Evolutionary conservation across 1,140 invertebrate genomes (phyloP).

Genomic region (Zaprionus africanus): DNA sequence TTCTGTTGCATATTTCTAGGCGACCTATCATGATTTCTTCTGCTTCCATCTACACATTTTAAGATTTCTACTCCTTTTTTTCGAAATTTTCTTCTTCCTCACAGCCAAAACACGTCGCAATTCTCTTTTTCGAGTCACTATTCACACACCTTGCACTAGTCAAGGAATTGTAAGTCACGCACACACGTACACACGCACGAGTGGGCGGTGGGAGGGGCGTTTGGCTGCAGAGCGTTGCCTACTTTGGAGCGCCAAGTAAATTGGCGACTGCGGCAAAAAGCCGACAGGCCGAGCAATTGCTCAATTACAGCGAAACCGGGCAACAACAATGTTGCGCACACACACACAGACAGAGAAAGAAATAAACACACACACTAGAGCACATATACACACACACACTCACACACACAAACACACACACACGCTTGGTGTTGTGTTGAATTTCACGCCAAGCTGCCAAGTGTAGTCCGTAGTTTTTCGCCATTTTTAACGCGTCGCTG

Average conservation of each 20-base stretch:
- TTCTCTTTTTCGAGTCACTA: background rate
- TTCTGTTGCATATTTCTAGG: too few species aligned
- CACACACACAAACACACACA: constrained; percentile 14
- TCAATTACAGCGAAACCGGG: constrained; percentile 75
- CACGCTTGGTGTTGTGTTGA: constrained; percentile 70
- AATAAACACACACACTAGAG: constrained; percentile 1
- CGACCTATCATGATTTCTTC: too few species aligned
- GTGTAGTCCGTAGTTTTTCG: constrained; percentile 81
- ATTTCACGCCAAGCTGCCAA: constrained; percentile 80
- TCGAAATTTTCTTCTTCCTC: too few species aligned
- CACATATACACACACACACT: constrained; percentile 13
- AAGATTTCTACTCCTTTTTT: too few species aligned
- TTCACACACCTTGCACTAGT: background rate
- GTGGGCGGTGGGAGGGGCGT: background rate
- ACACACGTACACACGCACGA: constrained; percentile 6
- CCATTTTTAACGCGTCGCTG: constrained; percentile 75
- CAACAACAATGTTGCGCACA: constrained; percentile 38
- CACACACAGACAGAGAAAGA: constrained; percentile 9
- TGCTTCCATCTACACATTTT: too few species aligned
- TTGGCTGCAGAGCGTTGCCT: constrained; percentile 53
- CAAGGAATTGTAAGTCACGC: constrained; percentile 6
- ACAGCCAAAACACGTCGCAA: too few species aligned
- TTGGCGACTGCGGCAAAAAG: constrained; percentile 32
- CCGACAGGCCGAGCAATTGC: constrained; percentile 69
- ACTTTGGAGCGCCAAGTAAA: constrained; percentile 69